Percentiles rank a stretch among this genome's conserved stretches.
Conservation (phyloP, 2,888 invertebrate species). For the Plebejus argus region DNA sequence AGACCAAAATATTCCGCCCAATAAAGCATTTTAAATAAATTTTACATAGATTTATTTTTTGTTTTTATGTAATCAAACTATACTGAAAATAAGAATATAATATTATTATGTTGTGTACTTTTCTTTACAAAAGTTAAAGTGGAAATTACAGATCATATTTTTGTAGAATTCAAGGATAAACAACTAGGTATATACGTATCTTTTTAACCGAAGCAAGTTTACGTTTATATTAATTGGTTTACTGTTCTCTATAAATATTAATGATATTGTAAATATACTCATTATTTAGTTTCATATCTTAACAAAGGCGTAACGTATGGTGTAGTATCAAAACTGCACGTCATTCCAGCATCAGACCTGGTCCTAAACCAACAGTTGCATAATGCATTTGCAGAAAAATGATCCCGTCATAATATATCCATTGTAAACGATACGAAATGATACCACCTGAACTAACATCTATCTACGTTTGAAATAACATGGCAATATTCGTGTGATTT, state of each 20-base stretch:
- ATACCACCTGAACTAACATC: constrained; percentile 72
- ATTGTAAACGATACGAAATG: constrained; percentile 62
- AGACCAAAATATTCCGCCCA: background rate
- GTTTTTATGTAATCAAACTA: background rate
- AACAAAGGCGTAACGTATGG: constrained; percentile 8
- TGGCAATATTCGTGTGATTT: background rate
- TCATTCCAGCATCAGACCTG: constrained; percentile 35
- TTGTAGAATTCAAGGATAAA: too few species aligned
- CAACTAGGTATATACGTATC: too few species aligned
- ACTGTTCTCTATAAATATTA: background rate
- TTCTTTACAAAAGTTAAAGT: too few species aligned
- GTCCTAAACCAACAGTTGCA: constrained; percentile 69
- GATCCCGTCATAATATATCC: constrained; percentile 58
- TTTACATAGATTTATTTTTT: background rate
- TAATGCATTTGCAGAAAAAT: constrained; percentile 70
- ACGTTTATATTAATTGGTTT: too few species aligned
- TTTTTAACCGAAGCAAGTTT: too few species aligned
- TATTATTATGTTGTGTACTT: too few species aligned
- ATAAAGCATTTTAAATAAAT: background rate
- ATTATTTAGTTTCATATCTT: background rate
- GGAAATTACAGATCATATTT: too few species aligned
- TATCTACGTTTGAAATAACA: constrained; percentile 7
- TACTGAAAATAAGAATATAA: too few species aligned
- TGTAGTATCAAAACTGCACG: constrained; percentile 11
- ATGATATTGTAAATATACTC: background rate